Base-by-base conservation (phyloP, 2,113 vertebrate genomes). In the Furnarius figulus region DNA sequence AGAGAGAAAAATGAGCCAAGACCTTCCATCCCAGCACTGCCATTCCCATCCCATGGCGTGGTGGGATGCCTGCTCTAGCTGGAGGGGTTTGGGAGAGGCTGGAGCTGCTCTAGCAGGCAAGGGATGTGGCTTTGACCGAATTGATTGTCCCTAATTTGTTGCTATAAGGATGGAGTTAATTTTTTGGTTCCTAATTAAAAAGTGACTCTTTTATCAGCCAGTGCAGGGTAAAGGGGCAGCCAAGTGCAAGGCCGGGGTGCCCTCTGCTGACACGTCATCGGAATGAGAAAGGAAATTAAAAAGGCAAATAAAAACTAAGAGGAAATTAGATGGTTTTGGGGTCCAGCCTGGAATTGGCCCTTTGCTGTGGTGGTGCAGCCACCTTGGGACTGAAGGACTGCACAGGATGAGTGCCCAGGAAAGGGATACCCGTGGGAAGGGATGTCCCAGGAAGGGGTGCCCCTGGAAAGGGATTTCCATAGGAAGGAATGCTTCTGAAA, bases 21-120 rank as follows among this genome's bases (percentile, higher is more conserved):
- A 2, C 11, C 33, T n/a, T 5, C n/a, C 33, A 24, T 31, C 44
- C 71, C 4, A 3, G 5, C 58, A 44, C 4, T 12, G 13, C 9
- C 33, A 16, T 3, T 53, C 37, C 35, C 49, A 71, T 13, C 18
- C 22, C 15, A 0, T 1, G 10, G 52, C 0, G 0, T 1, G 3
- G 24, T 44, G 58, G 47, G 50, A 12, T 58, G 14, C 10, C 85
- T 70, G 35, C 62, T 71, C 46, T 0, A 0, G 23, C 47, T 5
- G 4, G 30, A 28, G 14, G 12, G 53, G 24, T 40, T 10, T 46
- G 52, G n/a, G 40, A 52, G 67, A 66, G 42, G 50, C 30, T 5
- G 7, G 52, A 87, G 66, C 8, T 53, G 42, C 28, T 88, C 53
- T 10, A 59, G 49, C 27, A 56, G 24, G 37, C 56, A 6, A 53